phyloP scores from a whole-genome alignment of 2,797 vertebrate genomes.

The Sebastes oblongus region DNA sequence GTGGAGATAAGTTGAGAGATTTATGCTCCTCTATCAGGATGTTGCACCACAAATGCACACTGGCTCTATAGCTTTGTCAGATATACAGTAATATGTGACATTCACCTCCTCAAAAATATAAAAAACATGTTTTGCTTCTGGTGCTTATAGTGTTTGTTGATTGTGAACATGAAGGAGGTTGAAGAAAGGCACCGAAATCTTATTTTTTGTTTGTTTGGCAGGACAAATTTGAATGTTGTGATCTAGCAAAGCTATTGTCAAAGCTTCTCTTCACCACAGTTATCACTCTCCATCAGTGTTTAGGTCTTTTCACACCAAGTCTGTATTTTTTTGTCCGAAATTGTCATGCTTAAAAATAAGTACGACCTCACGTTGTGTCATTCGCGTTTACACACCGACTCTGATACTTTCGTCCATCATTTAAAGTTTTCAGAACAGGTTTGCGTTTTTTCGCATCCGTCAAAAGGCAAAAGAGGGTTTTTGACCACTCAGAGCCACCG shows the following conservation, averaged over 20 bases:
- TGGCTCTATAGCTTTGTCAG: neutral
- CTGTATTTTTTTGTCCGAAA: too few species aligned
- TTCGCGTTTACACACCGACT: too few species aligned
- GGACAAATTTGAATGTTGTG: neutral
- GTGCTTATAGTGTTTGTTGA: neutral
- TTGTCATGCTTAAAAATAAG: too few species aligned
- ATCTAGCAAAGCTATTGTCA: neutral
- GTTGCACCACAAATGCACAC: neutral
- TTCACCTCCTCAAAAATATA: neutral
- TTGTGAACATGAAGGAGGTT: neutral
- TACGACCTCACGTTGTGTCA: too few species aligned
- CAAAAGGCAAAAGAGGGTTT: too few species aligned
- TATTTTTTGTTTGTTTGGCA: neutral
- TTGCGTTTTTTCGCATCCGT: too few species aligned
- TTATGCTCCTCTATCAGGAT: neutral
- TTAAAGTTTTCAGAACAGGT: too few species aligned
- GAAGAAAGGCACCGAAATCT: neutral
- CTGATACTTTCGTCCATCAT: too few species aligned
- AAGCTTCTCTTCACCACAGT: neutral
- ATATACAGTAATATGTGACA: neutral
- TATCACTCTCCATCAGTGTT: neutral
- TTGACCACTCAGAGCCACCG: too few species aligned
- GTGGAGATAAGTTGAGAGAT: neutral
- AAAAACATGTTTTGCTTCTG: neutral
- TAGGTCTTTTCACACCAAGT: rapidly evolving